Base-by-base conservation (phyloP, 2,797 vertebrate species). In the Intellagama lesueurii region DNA sequence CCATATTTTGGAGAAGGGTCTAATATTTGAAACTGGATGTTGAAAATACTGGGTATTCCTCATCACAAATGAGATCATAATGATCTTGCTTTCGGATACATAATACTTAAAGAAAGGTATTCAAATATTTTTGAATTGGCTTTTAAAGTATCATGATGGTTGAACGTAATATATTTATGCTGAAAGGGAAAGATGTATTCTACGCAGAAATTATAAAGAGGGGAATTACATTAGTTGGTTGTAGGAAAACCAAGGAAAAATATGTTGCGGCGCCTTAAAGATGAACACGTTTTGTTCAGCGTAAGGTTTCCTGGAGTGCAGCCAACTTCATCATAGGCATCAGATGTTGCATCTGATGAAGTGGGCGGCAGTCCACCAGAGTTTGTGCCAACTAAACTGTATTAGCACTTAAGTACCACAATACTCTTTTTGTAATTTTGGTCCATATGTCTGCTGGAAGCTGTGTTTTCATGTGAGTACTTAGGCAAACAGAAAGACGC, bases 401-500 rank as follows among this genome's bases (percentile, higher is more conserved):
- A 64, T 22, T 64, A 64, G 19, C 17, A 64, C 19, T 64, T 64
- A 64, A 64, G 19, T 64, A 22, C 16, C 60, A 64, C 60, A 64
- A 64, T 64, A 24, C 60, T 19, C 19, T 64, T 22, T 64, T 64
- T 64, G 60, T 64, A 19, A 64, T 64, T 64, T 22, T 14, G 14
- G 16, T 64, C 60, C 60, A 64, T 64, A 64, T 64, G 60, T 64
- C 60, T 16, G 16, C 19, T 64, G 70, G 75, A 87, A 72, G 89
- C 44, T 16, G 76, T 91, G 91, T 78, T 87, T 87, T 83, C 60
- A 49, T 78, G 64, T 7, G 19, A 35, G 26, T n/a, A 17, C 87
- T 89, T 93, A 77, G 12, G 28, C 92, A 88, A 81, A 90, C 92
- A 92, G 87, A 88, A 87, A 32, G 83, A 92, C 90, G 92, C 85